Percentiles rank a stretch among this genome's conserved stretches.
phyloP scores from a whole-genome alignment of 2,888 invertebrate species.

The Xestia ashworthii region DNA sequence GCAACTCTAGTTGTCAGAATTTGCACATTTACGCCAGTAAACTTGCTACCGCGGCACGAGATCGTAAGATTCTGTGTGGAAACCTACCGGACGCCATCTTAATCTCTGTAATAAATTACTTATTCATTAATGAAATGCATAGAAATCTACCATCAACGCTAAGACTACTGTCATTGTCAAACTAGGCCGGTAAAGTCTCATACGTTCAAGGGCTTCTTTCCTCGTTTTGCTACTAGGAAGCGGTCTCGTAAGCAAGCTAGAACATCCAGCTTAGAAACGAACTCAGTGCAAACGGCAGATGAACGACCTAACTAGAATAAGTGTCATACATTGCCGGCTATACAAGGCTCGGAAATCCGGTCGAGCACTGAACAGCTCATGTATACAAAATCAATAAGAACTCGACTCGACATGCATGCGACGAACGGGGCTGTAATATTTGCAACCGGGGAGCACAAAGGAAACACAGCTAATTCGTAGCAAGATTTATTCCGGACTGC shows the following conservation, averaged over 20 bases:
- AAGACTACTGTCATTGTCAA: neutral
- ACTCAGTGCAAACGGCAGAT: neutral
- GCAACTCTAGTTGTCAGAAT: neutral
- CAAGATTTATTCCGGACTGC: no score
- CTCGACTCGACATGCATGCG: slow-evolving; percentile 29
- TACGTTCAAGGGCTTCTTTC: neutral
- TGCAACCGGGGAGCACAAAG: no score
- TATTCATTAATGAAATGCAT: neutral
- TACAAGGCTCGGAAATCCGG: neutral
- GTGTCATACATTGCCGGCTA: slow-evolving; percentile 16
- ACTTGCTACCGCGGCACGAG: neutral
- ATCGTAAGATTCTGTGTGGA: neutral
- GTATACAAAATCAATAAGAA: slow-evolving; percentile 57
- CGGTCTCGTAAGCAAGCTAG: neutral
- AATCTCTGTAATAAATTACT: neutral
- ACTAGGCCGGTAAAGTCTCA: neutral
- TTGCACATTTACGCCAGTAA: neutral
- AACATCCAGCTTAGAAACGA: neutral
- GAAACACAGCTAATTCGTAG: no score
- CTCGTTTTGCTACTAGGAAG: neutral
- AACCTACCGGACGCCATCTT: neutral
- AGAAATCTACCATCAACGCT: neutral
- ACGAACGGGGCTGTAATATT: slow-evolving; percentile 3
- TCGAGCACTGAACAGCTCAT: slow-evolving; percentile 23
- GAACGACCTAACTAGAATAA: neutral